A percentile compares a stretch with the other conserved stretches of the same genome.
phyloP scores from a whole-genome alignment of 2,888 invertebrate genomes.

The Parnassius apollo region DNA sequence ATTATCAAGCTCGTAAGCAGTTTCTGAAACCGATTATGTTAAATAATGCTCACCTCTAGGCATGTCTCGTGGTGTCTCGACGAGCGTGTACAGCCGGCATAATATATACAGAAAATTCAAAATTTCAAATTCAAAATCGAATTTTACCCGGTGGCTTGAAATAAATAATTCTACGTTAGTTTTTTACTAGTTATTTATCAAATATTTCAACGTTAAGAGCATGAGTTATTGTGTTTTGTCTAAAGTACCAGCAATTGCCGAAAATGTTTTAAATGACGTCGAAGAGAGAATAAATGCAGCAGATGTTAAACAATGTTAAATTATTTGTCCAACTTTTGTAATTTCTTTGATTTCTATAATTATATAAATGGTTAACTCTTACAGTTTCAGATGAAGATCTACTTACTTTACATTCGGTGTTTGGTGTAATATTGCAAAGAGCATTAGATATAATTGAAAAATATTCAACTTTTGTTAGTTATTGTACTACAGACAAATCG shows the following conservation, averaged over 20 bases:
- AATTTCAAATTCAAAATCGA: no score
- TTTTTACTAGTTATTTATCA: no score
- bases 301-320: constrained; percentile 42
- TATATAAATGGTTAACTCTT: neutral
- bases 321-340: neutral
- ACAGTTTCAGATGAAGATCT: constrained; percentile 82
- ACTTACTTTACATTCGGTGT: constrained; percentile 79
- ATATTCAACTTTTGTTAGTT: constrained; percentile 70
- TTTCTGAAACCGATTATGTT: no score
- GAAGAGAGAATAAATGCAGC: constrained; percentile 41
- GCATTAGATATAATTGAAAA: constrained; percentile 84
- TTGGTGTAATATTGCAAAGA: constrained; percentile 80
- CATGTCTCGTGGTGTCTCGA: no score
- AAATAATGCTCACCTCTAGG: no score
- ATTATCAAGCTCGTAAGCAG: no score
- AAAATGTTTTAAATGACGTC: constrained; percentile 43
- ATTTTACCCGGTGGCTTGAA: no score
- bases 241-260: constrained; percentile 43
- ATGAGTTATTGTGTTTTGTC: constrained; percentile 38
- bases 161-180: no score
- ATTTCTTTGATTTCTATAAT: neutral
- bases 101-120: no score
- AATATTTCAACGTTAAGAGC: constrained; percentile 35
- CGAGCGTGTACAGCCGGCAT: no score
- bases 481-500: constrained; percentile 57